Percentiles rank a stretch among this genome's conserved stretches.
Conservation (phyloP, 1,140 invertebrate genomes). For the Parapsyche elsis region DNA sequence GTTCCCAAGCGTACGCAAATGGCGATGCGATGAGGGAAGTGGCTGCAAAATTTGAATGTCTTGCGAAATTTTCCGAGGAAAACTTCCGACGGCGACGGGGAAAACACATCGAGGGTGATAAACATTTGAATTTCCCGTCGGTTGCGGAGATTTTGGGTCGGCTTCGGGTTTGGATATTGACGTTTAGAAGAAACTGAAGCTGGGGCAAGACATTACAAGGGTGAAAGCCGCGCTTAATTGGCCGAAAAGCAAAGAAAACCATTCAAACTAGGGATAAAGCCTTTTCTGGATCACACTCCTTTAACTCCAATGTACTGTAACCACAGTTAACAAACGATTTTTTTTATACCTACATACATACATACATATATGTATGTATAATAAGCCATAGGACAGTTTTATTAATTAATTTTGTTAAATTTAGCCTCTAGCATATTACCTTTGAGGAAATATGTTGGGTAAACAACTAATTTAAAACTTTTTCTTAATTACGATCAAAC, state of each 20-base stretch:
- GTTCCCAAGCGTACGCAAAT: not conserved
- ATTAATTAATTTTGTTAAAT: too few relatives aligned
- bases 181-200: not conserved
- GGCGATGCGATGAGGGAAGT: conserved; percentile 6
- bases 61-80: not conserved
- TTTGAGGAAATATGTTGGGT: too few relatives aligned
- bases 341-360: too few relatives aligned
- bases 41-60: not conserved
- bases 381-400: not conserved
- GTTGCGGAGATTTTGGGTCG: not conserved
- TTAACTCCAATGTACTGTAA: too few relatives aligned
- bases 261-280: not conserved
- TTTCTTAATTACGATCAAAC: too few relatives aligned
- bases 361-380: not conserved
- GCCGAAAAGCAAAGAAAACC: conserved; percentile 27
- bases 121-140: not conserved
- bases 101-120: not conserved
- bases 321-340: too few relatives aligned
- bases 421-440: too few relatives aligned
- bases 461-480: too few relatives aligned
- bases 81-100: not conserved
- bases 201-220: conserved; percentile 26
- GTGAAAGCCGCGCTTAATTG: conserved; percentile 29
- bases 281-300: conserved; percentile 24
- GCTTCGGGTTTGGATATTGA: not conserved